Base-by-base conservation (phyloP, 2,797 vertebrate genomes). In the Cyclura pinguis region DNA sequence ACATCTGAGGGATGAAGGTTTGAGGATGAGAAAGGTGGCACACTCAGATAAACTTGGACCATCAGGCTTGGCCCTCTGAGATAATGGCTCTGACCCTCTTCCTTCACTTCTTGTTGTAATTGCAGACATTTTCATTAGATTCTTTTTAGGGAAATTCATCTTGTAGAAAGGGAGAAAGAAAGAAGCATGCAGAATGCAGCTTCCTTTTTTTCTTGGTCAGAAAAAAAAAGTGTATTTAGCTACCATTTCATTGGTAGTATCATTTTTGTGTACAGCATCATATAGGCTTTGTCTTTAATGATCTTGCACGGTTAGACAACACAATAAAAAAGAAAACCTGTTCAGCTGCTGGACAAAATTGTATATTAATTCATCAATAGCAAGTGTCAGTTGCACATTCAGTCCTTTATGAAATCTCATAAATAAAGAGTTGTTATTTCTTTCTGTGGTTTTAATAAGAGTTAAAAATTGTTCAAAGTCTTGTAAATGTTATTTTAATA, bases 91-190 rank as follows among this genome's bases (percentile, higher is more conserved):
- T 94, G 97, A 98, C 96, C 98, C 98, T 97, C 98, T 99, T 95
- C 99, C 99, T 95, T 99, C 99, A 87, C 99, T 99, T 96, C 98
- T 99, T 91, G 99, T 99, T 95, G 98, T 99, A 96, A 99, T 99
- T 97, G 99, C 99, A 96, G 99, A 99, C 98, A 98, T 99, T 97
- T 99, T 99, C 98, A 99, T 99, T 93, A 99, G 99, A 97, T 99
- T 99, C 98, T 99, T 99, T 99, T 98, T 99, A 97, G 99, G 99
- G 97, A 99, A 99, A 97, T 99, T 99, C 98, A 99, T 99, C 98
- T 98, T 99, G 98, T 99, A 99, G 98, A 98, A 93, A 84, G 91
- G 93, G 96, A 94, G 94, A 94, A 92, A 91, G 92, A 95, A 97
- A 97, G 96, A 97, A 97, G 98, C 98, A 98, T 98, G 98, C 97